Evolutionary conservation across 2,888 invertebrate species (phyloP), one percentile per base, ranked within the genome.

Genomic region (Xestoiulus laeticollis): DNA sequence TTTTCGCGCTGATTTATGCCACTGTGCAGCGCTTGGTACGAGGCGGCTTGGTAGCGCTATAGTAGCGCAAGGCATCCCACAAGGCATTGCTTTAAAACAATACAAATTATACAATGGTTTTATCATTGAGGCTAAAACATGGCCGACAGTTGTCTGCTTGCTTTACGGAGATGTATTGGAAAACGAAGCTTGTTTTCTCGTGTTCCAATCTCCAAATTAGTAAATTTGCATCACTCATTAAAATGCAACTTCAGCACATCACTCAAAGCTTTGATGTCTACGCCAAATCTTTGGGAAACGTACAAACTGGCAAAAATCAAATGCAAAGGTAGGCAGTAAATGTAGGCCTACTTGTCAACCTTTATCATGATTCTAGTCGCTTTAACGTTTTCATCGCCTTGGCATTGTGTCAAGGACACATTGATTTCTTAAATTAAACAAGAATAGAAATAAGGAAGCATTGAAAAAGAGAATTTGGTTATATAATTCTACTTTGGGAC

Each of bases 301-400:
- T 68, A 68, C 26, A 68, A 68, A 26, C 22, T 68, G 68, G 68
- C 68, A 5, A 68, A 68, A 68, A 26, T 68, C 68, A 68, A 26
- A 68, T 26, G 68, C 68, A 68, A 68, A 68, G 68, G 68, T 68
- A 68, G 68, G 68, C 68, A 22, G 19, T 26, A 68, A 22, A 68
- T n/a, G 1, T 26, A 68, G 6, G 68, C 68, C 68, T 68, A 68
- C 68, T 68, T 68, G 68, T 68, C 68, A 68, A 26, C 68, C 4
- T 26, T 26, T 22, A 26, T 68, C 26, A 26, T 26, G 2, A 1
- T n/a, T 68, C 53, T 26, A 26, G 68, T 8, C 22, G n/a, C 22
- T 48, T 48, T 48, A 48, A 16, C 48, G 1, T 48, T 48, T 1
- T 48, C 14, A 48, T 2, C 6, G 5, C 19, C 59, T 59, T 59